Conservation (phyloP, 1,140 invertebrate genomes). For the Polypedilum vanderplanki region DNA sequence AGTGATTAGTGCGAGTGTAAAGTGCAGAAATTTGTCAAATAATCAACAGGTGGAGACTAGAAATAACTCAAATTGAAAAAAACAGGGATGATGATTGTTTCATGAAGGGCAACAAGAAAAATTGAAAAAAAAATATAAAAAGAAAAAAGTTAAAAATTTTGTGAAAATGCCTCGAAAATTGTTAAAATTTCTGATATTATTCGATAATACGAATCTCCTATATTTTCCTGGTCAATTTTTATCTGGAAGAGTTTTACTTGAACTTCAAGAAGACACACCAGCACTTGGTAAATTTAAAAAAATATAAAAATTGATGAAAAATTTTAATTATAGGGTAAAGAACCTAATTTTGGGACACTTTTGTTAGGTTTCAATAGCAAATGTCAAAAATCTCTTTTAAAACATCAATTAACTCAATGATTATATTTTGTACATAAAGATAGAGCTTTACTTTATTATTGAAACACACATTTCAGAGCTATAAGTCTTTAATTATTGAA, state of each 20-base stretch:
- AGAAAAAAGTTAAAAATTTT: constrained; percentile 32
- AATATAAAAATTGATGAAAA: too few species aligned
- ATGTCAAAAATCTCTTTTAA: too few species aligned
- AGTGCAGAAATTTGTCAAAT: constrained; percentile 20
- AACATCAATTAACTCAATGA: too few species aligned
- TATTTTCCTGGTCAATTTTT: constrained; percentile 90
- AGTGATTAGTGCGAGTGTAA: constrained; percentile 21
- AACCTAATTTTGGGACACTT: too few species aligned
- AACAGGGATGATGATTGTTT: not conserved
- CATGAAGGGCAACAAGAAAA: not conserved
- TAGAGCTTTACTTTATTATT: too few species aligned
- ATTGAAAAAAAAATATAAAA: constrained; percentile 20
- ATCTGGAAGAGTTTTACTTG: constrained; percentile 82
- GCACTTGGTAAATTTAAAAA: constrained; percentile 60
- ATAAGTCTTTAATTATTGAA: too few species aligned
- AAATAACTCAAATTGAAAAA: not conserved
- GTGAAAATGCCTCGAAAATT: constrained; percentile 75
- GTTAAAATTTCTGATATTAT: constrained; percentile 86
- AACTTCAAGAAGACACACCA: constrained; percentile 86
- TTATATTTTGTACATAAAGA: too few species aligned
- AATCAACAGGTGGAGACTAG: constrained; percentile 23
- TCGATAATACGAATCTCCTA: constrained; percentile 86
- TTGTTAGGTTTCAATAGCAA: too few species aligned
- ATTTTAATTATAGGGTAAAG: too few species aligned
- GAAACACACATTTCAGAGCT: too few species aligned